Evolutionary conservation across 1,140 invertebrate genomes (phyloP), one percentile per base, ranked within the genome.

Genomic region (Drosophila micromelanica): DNA sequence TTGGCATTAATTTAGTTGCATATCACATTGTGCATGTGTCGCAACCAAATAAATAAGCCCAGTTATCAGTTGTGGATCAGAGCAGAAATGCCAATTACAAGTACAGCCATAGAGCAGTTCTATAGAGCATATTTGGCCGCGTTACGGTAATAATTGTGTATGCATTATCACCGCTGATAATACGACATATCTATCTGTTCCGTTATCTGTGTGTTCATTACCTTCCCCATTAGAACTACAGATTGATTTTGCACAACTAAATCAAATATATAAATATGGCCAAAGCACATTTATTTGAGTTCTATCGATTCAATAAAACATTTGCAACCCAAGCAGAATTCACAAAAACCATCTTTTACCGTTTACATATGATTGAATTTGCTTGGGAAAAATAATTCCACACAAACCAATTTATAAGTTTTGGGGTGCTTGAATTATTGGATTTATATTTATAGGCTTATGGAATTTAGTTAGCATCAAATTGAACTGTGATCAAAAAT

Each of bases 81-180:
- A 42, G 15, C 55, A 48, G 30, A 62, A 62, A 62, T 70, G 59
- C 27, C 67, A 54, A 70, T 63, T 63, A 70, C 49, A 63, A 48
- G 40, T 45, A 8, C 48, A 55, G 40, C 15, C 43, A 8, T 35
- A 37, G 27, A 42, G n/a, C 20, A 38, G 30, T 15, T 38, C 42
- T 5, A 5, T 6, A 27, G 20, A 0, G 4, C 3, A 55, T 15
- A 77, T 80, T 76, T 73, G 59, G 68, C 56, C 63, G 64, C 61
- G 54, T 57, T 69, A 64, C 57, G 64, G 61, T 77, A 68, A 70
- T 85, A 85, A 86, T 86, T 86, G 77, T 86, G 80, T 77, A 68
- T 76, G 79, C 70, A 85, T 86, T 85, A 85, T 85, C 81, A 54
- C 23, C 49, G 11, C 68, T 59, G 80, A 86, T 85, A 85, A 63